phyloP scores from a whole-genome alignment of 2,113 vertebrate genomes.

The Paracanthobrama guichenoti region DNA sequence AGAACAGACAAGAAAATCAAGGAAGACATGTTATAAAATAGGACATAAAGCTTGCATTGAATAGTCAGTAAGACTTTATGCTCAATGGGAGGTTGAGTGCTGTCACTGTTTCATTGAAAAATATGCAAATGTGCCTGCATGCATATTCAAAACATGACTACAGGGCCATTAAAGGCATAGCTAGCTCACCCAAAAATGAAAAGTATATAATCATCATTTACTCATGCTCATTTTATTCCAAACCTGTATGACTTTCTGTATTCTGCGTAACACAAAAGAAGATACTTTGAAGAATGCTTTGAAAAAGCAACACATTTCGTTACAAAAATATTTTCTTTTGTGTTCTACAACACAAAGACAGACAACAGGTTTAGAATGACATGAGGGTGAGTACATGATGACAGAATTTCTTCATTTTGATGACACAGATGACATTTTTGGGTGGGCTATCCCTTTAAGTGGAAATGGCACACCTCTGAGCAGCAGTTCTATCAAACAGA shows the following conservation, averaged over 20 bases:
- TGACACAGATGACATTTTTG: too few species aligned
- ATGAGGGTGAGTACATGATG: not conserved
- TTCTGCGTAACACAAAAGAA: not conserved
- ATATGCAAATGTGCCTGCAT: constrained; percentile 49
- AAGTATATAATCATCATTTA: not conserved
- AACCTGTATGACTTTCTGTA: not conserved
- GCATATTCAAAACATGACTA: constrained; percentile 38
- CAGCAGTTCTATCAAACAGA: constrained; percentile 10
- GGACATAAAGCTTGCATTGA: constrained; percentile 12
- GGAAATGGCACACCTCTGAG: not conserved
- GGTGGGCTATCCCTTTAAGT: not conserved
- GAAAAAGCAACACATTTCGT: not conserved
- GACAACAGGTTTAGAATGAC: not conserved
- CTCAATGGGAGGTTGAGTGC: constrained; percentile 44
- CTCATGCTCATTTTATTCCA: not conserved
- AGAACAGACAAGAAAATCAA: constrained; percentile 30
- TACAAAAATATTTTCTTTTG: not conserved
- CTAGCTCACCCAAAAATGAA: not conserved
- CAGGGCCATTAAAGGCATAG: not conserved
- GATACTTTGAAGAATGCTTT: too few species aligned
- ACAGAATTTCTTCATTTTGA: too few species aligned
- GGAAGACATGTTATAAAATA: constrained; percentile 50
- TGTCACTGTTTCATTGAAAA: constrained; percentile 57
- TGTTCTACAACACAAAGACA: not conserved
- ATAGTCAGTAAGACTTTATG: constrained; percentile 39